phyloP scores from a whole-genome alignment of 1,140 invertebrate species.

The Meloidogyne floridensis region DNA sequence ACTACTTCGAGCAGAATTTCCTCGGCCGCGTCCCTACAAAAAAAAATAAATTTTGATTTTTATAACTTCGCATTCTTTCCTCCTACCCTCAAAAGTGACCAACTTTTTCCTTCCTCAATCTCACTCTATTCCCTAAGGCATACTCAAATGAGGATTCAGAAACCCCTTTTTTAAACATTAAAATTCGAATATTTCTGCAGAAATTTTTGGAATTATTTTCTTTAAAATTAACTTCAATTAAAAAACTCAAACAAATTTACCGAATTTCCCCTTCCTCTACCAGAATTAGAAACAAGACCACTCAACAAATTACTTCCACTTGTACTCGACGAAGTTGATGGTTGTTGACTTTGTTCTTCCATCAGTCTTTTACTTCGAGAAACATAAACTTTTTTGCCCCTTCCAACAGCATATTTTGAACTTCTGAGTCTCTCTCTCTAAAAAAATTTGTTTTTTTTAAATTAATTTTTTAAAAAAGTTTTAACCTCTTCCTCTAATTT shows the following conservation, averaged over 20 bases:
- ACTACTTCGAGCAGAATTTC: too few relatives aligned
- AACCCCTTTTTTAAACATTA: too few relatives aligned
- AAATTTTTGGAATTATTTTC: too few relatives aligned
- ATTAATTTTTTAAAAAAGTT: neutral
- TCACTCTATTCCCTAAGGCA: too few relatives aligned
- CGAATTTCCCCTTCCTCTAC: neutral
- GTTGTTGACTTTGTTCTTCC: neutral
- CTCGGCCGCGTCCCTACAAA: too few relatives aligned
- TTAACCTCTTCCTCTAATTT: slow-evolving; percentile 1
- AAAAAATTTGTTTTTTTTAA: neutral
- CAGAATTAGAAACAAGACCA: neutral
- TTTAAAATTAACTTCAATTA: neutral
- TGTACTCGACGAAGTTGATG: neutral
- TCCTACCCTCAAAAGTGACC: too few relatives aligned
- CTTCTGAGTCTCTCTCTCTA: neutral
- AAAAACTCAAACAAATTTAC: neutral
- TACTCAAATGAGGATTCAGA: too few relatives aligned
- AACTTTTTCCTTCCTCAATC: too few relatives aligned
- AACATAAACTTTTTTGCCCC: neutral
- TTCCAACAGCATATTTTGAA: neutral
- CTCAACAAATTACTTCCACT: neutral
- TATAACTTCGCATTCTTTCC: too few relatives aligned
- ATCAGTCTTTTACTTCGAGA: neutral
- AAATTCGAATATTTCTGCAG: too few relatives aligned
- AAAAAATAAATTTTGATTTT: too few relatives aligned